Base-by-base conservation (phyloP, 2,113 vertebrate genomes). In the Anser brachyrhynchus region DNA sequence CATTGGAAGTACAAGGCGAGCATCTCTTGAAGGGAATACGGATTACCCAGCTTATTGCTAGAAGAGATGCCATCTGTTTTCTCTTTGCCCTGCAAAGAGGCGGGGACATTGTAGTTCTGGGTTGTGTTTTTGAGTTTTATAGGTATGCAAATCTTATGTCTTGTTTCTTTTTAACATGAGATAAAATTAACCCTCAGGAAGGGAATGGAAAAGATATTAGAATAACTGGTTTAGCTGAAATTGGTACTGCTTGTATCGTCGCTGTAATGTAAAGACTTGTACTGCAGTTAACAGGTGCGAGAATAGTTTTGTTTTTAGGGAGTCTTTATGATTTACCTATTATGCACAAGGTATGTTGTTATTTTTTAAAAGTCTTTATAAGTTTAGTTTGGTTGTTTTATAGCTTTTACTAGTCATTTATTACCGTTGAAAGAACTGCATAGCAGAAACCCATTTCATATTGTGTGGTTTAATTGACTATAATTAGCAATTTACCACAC, bases 401-500 rank as follows among this genome's bases (percentile, higher is more conserved):
- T 49, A 72, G 46, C 22, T 49, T 71, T 94, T 90, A 28, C 10
- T 59, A 77, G 18, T 67, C 1, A 31, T 86, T 93, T 93, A 58
- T 61, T 92, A 39, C 0, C 0, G 20, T 21, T 90, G 57, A 57
- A 88, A n/a, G 37, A 74, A 33, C 64, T 28, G 5, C 4, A 1
- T 61, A 61, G 21, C 39, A 75, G 84, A 84, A 86, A 93, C 29
- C 16, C 1, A 4, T 20, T 88, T 92, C 20, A n/a, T 86, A 65
- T 61, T 78, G 43, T 71, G 67, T 65, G 43, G 33, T 80, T 90
- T 94, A 95, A 94, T 92, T 89, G 85, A 55, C 69, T 93, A 4
- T 84, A 94, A 87, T 94, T 82, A 90, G 46, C 35, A 67, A 88
- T 96, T 95, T 96, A 33, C 59, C 67, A 74, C 59, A 67, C 46